Evolutionary conservation across 2,113 vertebrate genomes (phyloP), one percentile per base, ranked within the genome.

Genomic region (Cryptomyrus ogoouensis): DNA sequence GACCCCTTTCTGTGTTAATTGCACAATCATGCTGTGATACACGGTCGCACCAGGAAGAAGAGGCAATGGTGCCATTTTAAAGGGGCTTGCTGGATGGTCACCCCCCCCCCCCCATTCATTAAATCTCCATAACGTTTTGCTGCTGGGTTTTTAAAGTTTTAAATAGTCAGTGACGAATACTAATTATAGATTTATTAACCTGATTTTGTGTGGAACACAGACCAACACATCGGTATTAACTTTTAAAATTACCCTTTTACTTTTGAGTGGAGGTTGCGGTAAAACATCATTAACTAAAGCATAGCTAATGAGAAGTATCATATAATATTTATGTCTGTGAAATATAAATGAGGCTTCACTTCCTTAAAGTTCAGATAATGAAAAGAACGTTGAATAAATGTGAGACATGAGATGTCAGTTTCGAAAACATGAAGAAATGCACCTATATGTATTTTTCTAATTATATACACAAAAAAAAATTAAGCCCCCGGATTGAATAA

Each of bases 171-270:
- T 87, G 85, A 52, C 27, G 49, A 52, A 87, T 87, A 53, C 24
- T 87, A 87, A 87, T 87, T 87, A 52, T 52, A 87, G 85, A 87
- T 87, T 52, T 87, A 52, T 87, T 52, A 87, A 87, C 85, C 24
- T 24, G 74, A 84, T 84, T 87, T 87, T 87, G 85, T 53, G 44
- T 87, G 49, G 85, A 87, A 52, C 31, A 52, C 44, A 52, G 47
- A 87, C 85, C 85, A 87, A 87, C 85, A 87, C n/a, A 50, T 31
- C n/a, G 8, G 46, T 87, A 52, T 87, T 87, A 87, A 87, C 46
- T 52, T 52, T 87, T 87, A 52, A 87, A 87, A 87, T 87, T 19
- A 87, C 85, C 83, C 83, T 84, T 87, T 87, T 87, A 50, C 85
- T 87, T 87, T 84, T 84, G 83, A 84, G 83, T 84, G 83, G 80